phyloP scores from a whole-genome alignment of 2,888 invertebrate genomes.

The Papilio gigon region DNA sequence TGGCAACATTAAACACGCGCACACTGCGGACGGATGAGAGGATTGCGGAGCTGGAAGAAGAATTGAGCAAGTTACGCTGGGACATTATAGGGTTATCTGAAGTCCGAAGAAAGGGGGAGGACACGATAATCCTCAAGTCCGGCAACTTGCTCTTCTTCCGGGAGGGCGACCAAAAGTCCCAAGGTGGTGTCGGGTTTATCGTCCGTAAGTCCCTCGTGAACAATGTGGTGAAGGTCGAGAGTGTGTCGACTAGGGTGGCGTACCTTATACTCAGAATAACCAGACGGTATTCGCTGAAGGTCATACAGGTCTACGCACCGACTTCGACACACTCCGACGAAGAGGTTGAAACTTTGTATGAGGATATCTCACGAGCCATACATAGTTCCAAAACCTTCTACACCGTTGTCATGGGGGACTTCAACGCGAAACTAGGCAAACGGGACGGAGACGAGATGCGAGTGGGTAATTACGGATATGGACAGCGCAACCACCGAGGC shows the following conservation, averaged over 20 bases:
- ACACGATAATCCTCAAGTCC: slow-evolving; percentile 41
- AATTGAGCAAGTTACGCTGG: slow-evolving; percentile 28
- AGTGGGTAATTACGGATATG: slow-evolving; percentile 38
- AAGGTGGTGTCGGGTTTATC: slow-evolving; percentile 44
- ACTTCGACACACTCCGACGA: slow-evolving; percentile 42
- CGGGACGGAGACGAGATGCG: slow-evolving; percentile 25
- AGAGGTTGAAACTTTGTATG: slow-evolving; percentile 40
- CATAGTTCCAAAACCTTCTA: slow-evolving; percentile 2
- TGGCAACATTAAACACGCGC: slow-evolving; percentile 29
- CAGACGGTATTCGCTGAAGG: slow-evolving; percentile 35
- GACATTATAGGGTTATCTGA: slow-evolving; percentile 39
- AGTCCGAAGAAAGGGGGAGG: slow-evolving; percentile 44
- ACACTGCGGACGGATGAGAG: slow-evolving; percentile 33
- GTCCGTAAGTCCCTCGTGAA: slow-evolving; percentile 40
- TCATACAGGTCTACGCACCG: slow-evolving; percentile 41
- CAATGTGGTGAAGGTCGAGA: slow-evolving; percentile 36
- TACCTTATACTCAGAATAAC: slow-evolving; percentile 40
- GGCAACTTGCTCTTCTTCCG: slow-evolving; percentile 42
- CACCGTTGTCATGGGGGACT: slow-evolving; percentile 20
- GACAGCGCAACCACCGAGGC: slow-evolving; percentile 36
- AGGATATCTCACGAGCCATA: too few relatives aligned
- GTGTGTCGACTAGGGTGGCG: slow-evolving; percentile 41
- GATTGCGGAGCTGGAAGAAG: slow-evolving; percentile 38
- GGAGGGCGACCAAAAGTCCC: slow-evolving; percentile 44
- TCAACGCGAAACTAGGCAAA: slow-evolving; percentile 24